Conservation (phyloP, 2,113 vertebrate genomes). For the Nothocercus nigrocapillus region DNA sequence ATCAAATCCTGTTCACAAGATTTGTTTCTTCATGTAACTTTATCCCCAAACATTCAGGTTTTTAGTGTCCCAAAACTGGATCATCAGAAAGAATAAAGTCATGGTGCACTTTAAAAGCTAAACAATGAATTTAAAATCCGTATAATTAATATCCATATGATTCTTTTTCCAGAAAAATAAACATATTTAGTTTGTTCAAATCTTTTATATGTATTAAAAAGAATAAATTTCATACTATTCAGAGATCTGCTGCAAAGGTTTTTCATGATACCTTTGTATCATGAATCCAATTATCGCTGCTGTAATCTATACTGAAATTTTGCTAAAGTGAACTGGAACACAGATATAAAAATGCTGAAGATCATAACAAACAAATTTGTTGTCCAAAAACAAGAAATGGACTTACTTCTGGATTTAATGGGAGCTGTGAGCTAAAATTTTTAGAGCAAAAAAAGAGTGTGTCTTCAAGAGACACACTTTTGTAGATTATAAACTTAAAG, state of each 20-base stretch:
- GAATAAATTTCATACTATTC: neutral
- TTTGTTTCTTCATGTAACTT: neutral
- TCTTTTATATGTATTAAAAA: neutral
- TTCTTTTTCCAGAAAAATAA: neutral
- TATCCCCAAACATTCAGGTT: neutral
- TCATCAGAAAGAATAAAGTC: neutral
- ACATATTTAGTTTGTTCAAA: neutral
- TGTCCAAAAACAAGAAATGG: neutral
- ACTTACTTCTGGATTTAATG: neutral
- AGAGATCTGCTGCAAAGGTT: neutral
- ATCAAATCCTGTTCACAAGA: neutral
- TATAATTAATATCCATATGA: neutral
- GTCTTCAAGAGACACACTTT: neutral
- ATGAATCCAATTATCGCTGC: neutral
- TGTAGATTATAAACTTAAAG: neutral
- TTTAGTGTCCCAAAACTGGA: neutral
- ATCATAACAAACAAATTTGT: neutral
- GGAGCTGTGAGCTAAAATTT: neutral
- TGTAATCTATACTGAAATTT: neutral
- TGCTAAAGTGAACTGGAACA: neutral
- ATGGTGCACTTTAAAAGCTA: neutral
- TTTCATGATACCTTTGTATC: neutral
- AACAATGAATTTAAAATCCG: neutral
- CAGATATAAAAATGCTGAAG: neutral
- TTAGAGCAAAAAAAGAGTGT: neutral